Evolutionary conservation across 2,888 invertebrate genomes (phyloP).

Genomic region (Drosophila nigricruria): DNA sequence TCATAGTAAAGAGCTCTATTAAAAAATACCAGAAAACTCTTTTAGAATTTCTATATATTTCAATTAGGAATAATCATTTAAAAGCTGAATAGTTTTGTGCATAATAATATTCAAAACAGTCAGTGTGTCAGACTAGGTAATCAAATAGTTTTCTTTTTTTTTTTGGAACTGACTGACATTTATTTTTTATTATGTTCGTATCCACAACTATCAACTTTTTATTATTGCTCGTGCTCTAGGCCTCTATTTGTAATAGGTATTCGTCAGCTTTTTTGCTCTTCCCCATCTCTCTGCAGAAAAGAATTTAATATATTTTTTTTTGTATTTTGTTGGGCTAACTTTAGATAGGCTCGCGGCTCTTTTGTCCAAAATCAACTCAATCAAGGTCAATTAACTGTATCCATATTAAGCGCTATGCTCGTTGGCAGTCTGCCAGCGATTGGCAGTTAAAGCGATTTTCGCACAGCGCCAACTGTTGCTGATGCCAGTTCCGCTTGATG

Average conservation of each 20-base stretch:
- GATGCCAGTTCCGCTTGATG: constrained; percentile 67
- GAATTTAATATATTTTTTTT: constrained; percentile 1
- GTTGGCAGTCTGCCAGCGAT: constrained; percentile 32
- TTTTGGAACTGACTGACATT: background rate
- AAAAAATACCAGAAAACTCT: background rate
- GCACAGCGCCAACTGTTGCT: constrained; percentile 54
- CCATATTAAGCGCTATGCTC: constrained; percentile 69
- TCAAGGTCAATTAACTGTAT: constrained; percentile 84
- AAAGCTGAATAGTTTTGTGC: background rate
- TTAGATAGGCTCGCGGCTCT: constrained; percentile 27
- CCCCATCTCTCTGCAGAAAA: background rate
- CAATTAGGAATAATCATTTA: background rate
- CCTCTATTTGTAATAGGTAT: background rate
- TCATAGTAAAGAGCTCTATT: background rate
- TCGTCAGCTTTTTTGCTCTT: background rate
- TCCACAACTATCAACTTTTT: background rate
- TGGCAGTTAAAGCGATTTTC: constrained; percentile 60
- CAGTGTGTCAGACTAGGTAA: background rate
- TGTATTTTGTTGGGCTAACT: constrained; percentile 11
- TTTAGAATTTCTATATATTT: background rate
- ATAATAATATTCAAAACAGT: background rate
- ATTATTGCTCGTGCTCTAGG: background rate
- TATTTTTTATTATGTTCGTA: background rate
- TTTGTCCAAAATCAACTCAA: constrained; percentile 71
- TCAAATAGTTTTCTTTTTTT: background rate